Conservation (phyloP, 2,888 invertebrate species). For the Ditula angustiorana region DNA sequence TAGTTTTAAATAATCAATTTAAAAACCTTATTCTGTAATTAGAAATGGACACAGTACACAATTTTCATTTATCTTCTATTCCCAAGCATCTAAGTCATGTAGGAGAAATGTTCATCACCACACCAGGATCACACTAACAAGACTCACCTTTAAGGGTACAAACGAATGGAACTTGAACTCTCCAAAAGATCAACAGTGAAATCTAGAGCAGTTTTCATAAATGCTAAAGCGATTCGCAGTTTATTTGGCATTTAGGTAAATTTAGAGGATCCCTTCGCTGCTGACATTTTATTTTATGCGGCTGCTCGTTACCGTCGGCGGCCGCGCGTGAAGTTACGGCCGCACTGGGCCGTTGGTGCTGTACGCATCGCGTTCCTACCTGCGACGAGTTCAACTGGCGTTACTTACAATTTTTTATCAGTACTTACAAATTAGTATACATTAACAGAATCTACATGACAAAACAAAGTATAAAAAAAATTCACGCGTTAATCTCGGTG, state of each 20-base stretch:
- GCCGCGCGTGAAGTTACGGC: constrained; percentile 84
- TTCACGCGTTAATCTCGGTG: too few species aligned
- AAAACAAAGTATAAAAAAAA: too few species aligned
- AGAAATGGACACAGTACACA: too few species aligned
- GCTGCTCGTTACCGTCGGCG: constrained; percentile 82
- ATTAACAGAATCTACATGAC: too few species aligned
- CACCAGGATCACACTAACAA: too few species aligned
- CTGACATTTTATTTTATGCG: constrained; percentile 85
- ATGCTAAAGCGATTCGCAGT: constrained; percentile 82
- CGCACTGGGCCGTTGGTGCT: constrained; percentile 63
- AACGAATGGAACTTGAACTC: neutral
- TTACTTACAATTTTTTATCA: neutral
- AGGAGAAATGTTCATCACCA: too few species aligned
- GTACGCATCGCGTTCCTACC: constrained; percentile 40
- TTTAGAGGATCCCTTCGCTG: constrained; percentile 78
- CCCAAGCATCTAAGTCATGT: too few species aligned
- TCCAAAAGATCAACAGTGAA: constrained; percentile 46
- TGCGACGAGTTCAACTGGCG: constrained; percentile 3
- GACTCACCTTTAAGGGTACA: neutral
- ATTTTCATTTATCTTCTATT: too few species aligned
- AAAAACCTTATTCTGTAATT: too few species aligned
- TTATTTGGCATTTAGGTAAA: constrained; percentile 84
- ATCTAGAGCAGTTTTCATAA: constrained; percentile 69
- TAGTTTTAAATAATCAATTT: too few species aligned
- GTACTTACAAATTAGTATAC: too few species aligned